These are phyloP conservation scores for Drosophila punjabiensis DNA, from an alignment of 1,140 invertebrate genomes.

Conservation along the genomic window DNA sequence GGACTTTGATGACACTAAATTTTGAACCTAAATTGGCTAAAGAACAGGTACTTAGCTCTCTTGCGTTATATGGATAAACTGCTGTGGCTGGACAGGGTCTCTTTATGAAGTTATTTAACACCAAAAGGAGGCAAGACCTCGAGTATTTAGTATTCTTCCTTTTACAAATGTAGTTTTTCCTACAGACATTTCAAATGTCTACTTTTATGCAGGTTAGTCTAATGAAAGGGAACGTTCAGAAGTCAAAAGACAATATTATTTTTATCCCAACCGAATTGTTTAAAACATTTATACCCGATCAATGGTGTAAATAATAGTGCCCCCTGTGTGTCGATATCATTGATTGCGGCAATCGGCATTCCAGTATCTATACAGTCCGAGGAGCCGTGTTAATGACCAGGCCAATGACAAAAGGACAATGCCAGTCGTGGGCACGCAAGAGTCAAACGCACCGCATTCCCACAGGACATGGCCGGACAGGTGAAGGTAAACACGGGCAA, in stretches of 20 bases:
- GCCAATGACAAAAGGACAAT: slow-evolving; percentile 64
- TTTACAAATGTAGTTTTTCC: neutral
- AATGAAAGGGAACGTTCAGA: neutral
- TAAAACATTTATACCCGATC: slow-evolving; percentile 9
- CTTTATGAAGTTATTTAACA: neutral
- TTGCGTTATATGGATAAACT: no score
- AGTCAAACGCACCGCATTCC: slow-evolving; percentile 31
- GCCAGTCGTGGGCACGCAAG: slow-evolving; percentile 57
- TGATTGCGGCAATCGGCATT: slow-evolving; percentile 32
- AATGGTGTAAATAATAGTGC: slow-evolving; percentile 7
- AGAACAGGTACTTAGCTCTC: neutral
- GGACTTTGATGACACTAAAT: neutral
- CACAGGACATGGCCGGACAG: slow-evolving; percentile 27
- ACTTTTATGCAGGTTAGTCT: no score
- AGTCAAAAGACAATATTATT: neutral
- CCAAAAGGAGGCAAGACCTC: neutral
- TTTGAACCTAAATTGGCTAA: neutral
- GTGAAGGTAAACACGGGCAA: slow-evolving; percentile 27
- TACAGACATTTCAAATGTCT: no score
- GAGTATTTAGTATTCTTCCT: neutral
- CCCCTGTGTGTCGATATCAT: slow-evolving; percentile 18
- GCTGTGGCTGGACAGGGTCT: neutral
- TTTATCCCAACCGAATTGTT: neutral
- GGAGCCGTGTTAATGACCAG: slow-evolving; percentile 47
- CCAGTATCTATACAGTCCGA: slow-evolving; percentile 20